Base-by-base conservation (phyloP, 2,113 vertebrate genomes). In the Macroglossus sobrinus region DNA sequence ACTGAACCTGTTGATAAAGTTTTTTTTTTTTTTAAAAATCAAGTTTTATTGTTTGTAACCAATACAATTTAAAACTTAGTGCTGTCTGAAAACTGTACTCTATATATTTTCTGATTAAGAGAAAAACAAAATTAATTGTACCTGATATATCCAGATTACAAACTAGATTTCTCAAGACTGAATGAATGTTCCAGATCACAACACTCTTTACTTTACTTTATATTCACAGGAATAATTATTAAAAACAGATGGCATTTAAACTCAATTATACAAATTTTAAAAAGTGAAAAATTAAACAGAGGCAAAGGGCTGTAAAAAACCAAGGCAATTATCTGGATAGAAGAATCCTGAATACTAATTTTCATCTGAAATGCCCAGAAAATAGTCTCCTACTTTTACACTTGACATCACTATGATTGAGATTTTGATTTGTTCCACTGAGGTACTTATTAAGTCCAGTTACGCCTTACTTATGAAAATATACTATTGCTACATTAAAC, bases 221-320 rank as follows among this genome's bases (percentile, higher is more conserved):
- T 30, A 79, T 11, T 74, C 79, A 87, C 13, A 94, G 12, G 75
- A 72, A 59, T 50, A 91, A 94, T 47, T 91, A 89, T n/a, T 75
- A 50, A 93, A 64, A 3, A 84, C 43, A 93, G 63, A 80, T 35
- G 50, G 18, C 26, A 80, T 57, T 91, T 92, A 79, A 94, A 68
- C 28, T 93, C 24, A 91, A 78, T 47, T 69, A 89, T 55, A 64
- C 80, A 16, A 96, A 89, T 80, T 57, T 90, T 50, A 26, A 40
- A 85, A 85, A 91, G 82, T 33, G 16, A 50, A 71, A 79, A 93
- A 61, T 94, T 47, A 89, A 94, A 96, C 71, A 69, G 12, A 82
- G 43, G 14, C 18, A 72, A 84, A 92, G 2, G 12, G 6, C 63
- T 87, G 24, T 64, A 85, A 96, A 71, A 47, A 89, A 43, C 28